Base-by-base conservation (phyloP, 2,888 invertebrate species). In the Perithous albicinctus region DNA sequence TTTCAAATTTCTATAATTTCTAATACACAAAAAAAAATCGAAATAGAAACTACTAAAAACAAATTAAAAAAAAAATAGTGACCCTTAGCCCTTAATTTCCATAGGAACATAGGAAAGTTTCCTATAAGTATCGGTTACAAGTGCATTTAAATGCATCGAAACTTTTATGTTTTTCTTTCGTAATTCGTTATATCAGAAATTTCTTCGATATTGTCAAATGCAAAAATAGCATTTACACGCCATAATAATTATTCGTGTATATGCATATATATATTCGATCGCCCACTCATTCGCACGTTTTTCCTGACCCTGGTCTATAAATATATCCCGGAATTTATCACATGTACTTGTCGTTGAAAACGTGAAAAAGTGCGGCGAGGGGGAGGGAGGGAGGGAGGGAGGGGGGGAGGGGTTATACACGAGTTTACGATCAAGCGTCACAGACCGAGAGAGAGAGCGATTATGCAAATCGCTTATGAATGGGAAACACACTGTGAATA, bases 391-490 rank as follows among this genome's bases (percentile, higher is more conserved):
- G n/a, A n/a, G n/a, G n/a, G n/a, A n/a, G n/a, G n/a, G n/a, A n/a
- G n/a, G n/a, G n/a, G n/a, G n/a, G n/a, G n/a, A n/a, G n/a, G n/a
- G n/a, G n/a, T n/a, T n/a, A n/a, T 10, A 23, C 12, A 59, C 32
- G 56, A 59, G 18, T 59, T 2, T 59, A 59, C 32, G 32, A 59
- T 32, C 32, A n/a, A 32, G 32, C 66, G 46, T 46, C 29, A 48
- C 26, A 29, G 46, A 43, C 59, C 59, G 41, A 35, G 18, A 35
- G 59, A 64, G 64, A 43, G 41, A 43, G 18, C 84, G 74, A 78
- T 84, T 84, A 84, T 84, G 84, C 81, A 84, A 84, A 84, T 84
- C 63, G 59, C 75, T 84, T 76, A 81, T 78, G 81, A 84, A 84
- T 81, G 78, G 79, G 78, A 35, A 79, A 79, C 54, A 69, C 64